Percentiles rank a stretch among this genome's conserved stretches.
Evolutionary conservation across 2,888 invertebrate genomes (phyloP).

Genomic region (Tenodera sinensis): DNA sequence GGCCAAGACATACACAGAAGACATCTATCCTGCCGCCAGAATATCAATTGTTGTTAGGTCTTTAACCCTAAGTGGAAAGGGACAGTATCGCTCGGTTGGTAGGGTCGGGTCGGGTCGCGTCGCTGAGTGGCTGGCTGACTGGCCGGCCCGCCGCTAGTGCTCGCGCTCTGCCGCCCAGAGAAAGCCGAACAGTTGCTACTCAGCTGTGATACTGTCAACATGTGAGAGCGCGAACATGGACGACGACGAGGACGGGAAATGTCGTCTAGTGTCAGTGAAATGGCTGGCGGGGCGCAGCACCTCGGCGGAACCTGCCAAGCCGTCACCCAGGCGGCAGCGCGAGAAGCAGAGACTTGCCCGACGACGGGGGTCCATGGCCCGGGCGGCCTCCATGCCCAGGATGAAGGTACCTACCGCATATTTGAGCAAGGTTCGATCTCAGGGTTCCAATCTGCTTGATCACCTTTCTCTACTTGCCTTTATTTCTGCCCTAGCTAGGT

Average conservation of each 20-base stretch:
- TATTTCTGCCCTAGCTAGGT: no score
- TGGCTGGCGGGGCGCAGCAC: slow-evolving; percentile 12
- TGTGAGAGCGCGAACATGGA: slow-evolving; percentile 25
- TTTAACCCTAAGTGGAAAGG: background rate
- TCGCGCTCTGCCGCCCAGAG: no score
- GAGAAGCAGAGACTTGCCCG: slow-evolving; percentile 43
- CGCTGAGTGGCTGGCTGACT: no score
- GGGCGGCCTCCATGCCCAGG: slow-evolving; percentile 46
- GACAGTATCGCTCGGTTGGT: background rate
- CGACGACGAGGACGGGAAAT: slow-evolving; percentile 32
- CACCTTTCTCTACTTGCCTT: no score
- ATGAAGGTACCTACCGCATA: slow-evolving; percentile 32
- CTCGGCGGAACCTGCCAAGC: background rate
- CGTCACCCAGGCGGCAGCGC: slow-evolving; percentile 36
- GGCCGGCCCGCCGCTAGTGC: no score
- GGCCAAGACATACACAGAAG: background rate
- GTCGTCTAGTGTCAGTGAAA: slow-evolving; percentile 32
- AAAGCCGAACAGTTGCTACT: background rate
- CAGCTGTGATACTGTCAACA: background rate
- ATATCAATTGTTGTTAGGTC: background rate
- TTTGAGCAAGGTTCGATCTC: no score
- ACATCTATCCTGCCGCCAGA: background rate
- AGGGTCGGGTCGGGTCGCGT: no score
- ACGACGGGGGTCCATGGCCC: slow-evolving; percentile 43
- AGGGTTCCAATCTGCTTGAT: no score